Evolutionary conservation across 2,888 invertebrate species (phyloP), one percentile per base, ranked within the genome.

Genomic region (Perithous albicinctus): DNA sequence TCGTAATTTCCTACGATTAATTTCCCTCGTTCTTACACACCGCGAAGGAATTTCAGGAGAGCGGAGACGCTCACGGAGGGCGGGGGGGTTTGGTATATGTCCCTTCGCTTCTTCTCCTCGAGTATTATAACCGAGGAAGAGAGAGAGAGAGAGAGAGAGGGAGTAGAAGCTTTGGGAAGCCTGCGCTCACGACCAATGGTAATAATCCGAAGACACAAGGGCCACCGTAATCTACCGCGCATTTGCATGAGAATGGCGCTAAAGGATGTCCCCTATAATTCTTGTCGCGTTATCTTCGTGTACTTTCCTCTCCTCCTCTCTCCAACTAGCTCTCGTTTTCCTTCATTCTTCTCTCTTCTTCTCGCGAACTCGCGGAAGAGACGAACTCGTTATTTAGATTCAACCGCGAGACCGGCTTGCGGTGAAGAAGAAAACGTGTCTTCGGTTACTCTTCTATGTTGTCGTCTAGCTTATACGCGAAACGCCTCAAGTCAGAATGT

Each of bases 181-280:
- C 86, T 59, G 32, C 2, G 86, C 85, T 77, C 74, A 70, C 78
- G 86, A 82, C 88, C 89, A 89, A 90, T 89, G 89, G 85, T 84
- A 89, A 88, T 89, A 88, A 89, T 89, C 88, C 86, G 85, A 88
- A 87, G 89, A 88, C 89, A 88, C 88, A 87, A 89, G 88, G 87
- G 89, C 86, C 85, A 75, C 76, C 88, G 89, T 90, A 90, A 90
- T 90, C 90, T 88, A 87, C 86, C 87, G 87, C 85, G 85, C 87
- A 90, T 90, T 90, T 90, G 89, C 90, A 90, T 90, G 89, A 90
- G 88, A 90, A 90, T 89, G 88, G 87, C 88, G 89, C 87, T 89
- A 89, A 90, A 89, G 89, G 89, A 89, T 89, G 90, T 88, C 87
- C 85, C 85, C 88, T 89, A 90, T 90, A 89, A 90, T 89, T 90